A percentile compares a stretch with the other conserved stretches of the same genome.
Evolutionary conservation across 2,888 invertebrate species (phyloP).

Genomic region (Busseola fusca): DNA sequence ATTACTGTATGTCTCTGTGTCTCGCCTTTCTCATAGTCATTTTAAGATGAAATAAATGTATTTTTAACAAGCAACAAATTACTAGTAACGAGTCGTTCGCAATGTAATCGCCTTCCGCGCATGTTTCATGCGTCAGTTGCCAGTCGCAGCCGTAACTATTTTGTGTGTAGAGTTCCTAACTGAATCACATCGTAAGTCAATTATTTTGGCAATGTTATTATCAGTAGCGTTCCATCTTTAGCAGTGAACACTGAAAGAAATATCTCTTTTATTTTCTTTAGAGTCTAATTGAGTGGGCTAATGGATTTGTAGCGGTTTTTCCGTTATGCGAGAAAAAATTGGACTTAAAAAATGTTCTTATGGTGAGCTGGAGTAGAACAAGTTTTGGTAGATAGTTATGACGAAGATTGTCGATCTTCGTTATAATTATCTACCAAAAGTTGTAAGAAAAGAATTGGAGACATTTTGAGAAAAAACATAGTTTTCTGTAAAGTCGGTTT

Average conservation of each 20-base stretch:
- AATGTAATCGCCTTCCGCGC: conserved; percentile 1
- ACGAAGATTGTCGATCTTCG: too few relatives aligned
- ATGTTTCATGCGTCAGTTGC: conserved; percentile 4
- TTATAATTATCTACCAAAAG: too few relatives aligned
- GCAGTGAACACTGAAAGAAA: not conserved
- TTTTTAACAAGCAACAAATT: conserved; percentile 55
- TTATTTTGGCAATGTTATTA: conserved; percentile 50
- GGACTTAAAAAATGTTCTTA: not conserved
- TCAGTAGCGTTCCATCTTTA: not conserved
- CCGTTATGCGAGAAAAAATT: not conserved
- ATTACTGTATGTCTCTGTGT: conserved; percentile 26
- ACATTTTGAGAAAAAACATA: too few relatives aligned
- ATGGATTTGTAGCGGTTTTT: not conserved
- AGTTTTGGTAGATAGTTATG: too few relatives aligned
- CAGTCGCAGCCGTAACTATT: conserved; percentile 5
- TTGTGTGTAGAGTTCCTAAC: conserved; percentile 30
- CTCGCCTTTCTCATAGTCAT: conserved; percentile 38
- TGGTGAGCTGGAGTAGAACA: too few relatives aligned
- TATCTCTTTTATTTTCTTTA: not conserved
- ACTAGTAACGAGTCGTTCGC: conserved; percentile 37
- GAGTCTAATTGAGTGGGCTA: not conserved
- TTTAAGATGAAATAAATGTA: conserved; percentile 48
- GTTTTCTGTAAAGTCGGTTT: too few relatives aligned
- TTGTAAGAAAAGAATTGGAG: too few relatives aligned
- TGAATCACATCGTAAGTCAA: conserved; percentile 66